phyloP scores from a whole-genome alignment of 2,113 vertebrate species.

The Eclectus roratus region DNA sequence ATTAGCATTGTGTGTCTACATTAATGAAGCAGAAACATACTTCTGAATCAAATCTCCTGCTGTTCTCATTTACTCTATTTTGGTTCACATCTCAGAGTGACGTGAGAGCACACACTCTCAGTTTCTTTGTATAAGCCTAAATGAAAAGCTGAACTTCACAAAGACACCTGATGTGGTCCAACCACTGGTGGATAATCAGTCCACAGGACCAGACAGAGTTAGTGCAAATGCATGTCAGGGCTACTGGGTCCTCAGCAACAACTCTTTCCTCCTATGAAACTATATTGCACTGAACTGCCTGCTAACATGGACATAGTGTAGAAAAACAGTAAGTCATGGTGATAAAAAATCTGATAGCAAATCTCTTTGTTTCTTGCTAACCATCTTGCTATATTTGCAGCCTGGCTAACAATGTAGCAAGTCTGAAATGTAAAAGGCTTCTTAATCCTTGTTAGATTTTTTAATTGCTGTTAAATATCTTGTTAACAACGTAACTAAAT shows the following conservation, averaged over 20 bases:
- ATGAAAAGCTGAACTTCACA: neutral
- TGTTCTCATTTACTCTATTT: neutral
- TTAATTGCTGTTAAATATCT: neutral
- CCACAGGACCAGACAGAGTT: neutral
- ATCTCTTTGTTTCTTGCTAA: neutral
- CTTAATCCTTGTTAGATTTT: neutral
- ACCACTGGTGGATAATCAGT: neutral
- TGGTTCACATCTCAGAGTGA: neutral
- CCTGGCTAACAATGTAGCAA: neutral
- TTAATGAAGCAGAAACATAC: neutral
- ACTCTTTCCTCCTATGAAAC: neutral
- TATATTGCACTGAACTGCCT: neutral
- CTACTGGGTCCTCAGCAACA: neutral
- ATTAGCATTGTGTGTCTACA: neutral
- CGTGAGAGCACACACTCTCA: neutral
- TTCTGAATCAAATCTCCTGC: neutral
- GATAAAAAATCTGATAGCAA: neutral
- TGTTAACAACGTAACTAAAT: neutral
- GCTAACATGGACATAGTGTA: neutral
- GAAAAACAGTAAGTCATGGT: neutral
- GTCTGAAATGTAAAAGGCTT: neutral
- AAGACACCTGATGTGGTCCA: neutral
- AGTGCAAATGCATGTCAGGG: neutral
- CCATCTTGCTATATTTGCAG: neutral
- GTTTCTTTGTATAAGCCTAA: neutral